Evolutionary conservation across 30 jellyfish, hydroid and myxozoan species (phyloP), one percentile per base, ranked within the genome.

Genomic region (Cassiopea xamachana): DNA sequence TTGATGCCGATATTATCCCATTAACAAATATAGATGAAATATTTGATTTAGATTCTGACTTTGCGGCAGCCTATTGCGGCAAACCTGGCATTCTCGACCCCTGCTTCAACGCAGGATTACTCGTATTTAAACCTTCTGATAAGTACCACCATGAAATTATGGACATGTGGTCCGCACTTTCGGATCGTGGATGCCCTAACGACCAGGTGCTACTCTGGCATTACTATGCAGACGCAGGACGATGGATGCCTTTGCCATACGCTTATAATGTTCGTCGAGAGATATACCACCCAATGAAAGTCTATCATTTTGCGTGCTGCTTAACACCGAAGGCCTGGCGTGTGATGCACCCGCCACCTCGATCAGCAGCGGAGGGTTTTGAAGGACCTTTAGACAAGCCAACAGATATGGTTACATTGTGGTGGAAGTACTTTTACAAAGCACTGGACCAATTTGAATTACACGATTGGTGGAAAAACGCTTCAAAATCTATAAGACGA

Each of bases 301-400:
- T 96, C 5, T 96, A 96, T 73, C 99, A 96, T 81, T 96, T 96
- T 89, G 99, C 99, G 16, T 96, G 99, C 84, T 96, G 99, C 74
- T 50, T 96, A 60, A 96, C 99, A 14, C 97, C 97, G 44, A 96
- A 96, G 86, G 94, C 99, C 1, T 96, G 99, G 99, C 87, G 93
- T 46, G 94, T 96, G 71, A 59, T 77, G 71, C 73, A 50, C 14
- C 94, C 83, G 64, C 95, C 98, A 2, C 46, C 96, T 15, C 72
- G 86, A 61, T 17, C 68, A 62, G 84, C 14, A 12, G 72, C 86
- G 48, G 93, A 62, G 1, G 48, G 69, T 14, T 89, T 96, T 61
- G 75, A 85, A 62, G 99, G 99, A 15, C 99, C 99, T 8, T 47
- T 96, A 12, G 55, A 72, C 15, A 80, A 89, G 76, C 98, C 99